Base-by-base conservation (phyloP, 2,797 vertebrate species). In the Sebastes paucispinis region DNA sequence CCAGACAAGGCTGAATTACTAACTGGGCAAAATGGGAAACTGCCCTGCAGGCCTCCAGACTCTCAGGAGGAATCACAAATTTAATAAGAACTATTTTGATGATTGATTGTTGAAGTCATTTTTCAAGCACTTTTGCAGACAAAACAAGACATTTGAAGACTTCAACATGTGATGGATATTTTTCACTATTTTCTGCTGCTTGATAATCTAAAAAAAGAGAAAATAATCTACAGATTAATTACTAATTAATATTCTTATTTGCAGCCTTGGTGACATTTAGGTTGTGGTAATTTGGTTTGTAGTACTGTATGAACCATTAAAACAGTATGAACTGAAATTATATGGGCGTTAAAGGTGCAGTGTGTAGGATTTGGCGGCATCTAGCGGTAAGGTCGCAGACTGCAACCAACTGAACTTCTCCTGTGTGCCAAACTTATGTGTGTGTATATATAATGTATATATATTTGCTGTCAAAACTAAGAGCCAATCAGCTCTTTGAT, bases 1-100 rank as follows among this genome's bases (percentile, higher is more conserved):
- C n/a, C 24, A 32, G 20, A 73, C 75, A 11, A 20, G 29, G 50
- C 69, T 77, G 59, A 75, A 78, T 73, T 58, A 77, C 69, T 54
- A 34, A 52, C 57, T 2, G 6, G 50, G 25, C 24, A 22, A 55
- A 57, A 54, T 77, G 60, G 47, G 39, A 9, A 43, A 22, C 27
- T 11, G 29, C 36, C 50, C 36, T 1, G 1, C 50, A n/a, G 29
- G 59, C 25, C 32, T n/a, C 43, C 18, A 14, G 31, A n/a, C 16
- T 47, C 34, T 68, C 55, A 39, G n/a, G 18, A 55, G 13, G 27
- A 8, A 66, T 63, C 14, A 47, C 8, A 52, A 34, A 24, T 72
- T 69, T 7, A 43, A 59, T 11, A 54, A 16, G 2, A 11, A 8
- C 8, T 34, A 13, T 63, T 39, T 73, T 54, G 3, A 54, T 27